A percentile compares a stretch with the other conserved stretches of the same genome.
Evolutionary conservation across 2,113 vertebrate genomes (phyloP).

Genomic region (Pedionomus torquatus): DNA sequence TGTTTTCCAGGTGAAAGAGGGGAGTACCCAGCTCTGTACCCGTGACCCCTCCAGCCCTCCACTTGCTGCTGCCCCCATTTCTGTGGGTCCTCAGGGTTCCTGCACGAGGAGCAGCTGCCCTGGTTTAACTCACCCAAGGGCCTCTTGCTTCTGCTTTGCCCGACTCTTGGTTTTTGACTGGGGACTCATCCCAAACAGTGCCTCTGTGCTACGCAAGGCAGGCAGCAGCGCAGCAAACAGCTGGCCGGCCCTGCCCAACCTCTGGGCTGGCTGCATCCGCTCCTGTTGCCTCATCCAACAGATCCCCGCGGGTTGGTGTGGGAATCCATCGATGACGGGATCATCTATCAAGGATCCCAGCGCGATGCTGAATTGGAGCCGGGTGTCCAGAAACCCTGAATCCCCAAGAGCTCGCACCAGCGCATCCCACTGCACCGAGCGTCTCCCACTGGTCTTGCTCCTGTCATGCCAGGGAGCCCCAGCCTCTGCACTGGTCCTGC

Average conservation of each 20-base stretch:
- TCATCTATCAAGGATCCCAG: no score
- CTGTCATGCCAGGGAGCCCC: rapidly evolving
- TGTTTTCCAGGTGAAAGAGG: neutral
- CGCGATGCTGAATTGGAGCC: neutral
- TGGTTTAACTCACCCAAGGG: neutral
- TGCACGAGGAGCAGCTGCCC: neutral
- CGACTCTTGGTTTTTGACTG: neutral
- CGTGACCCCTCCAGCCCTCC: neutral
- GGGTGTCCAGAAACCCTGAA: no score
- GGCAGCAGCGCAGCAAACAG: neutral
- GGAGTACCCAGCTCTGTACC: neutral
- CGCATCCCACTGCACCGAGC: neutral
- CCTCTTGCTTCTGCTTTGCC: neutral
- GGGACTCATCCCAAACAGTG: neutral
- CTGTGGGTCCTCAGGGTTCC: neutral
- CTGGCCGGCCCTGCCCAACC: no score
- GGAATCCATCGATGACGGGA: no score
- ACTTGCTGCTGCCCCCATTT: neutral
- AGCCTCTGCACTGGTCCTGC: neutral
- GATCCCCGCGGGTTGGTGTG: rapidly evolving
- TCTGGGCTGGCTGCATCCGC: neutral
- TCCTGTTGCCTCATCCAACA: neutral
- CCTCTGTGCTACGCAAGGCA: neutral
- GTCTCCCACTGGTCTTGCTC: rapidly evolving
- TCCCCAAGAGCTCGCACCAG: neutral